Percentiles rank a stretch among this genome's conserved stretches.
These are phyloP conservation scores for Bradypodion ventrale DNA, from an alignment of 2,797 vertebrate species.

Conservation along the genomic window DNA sequence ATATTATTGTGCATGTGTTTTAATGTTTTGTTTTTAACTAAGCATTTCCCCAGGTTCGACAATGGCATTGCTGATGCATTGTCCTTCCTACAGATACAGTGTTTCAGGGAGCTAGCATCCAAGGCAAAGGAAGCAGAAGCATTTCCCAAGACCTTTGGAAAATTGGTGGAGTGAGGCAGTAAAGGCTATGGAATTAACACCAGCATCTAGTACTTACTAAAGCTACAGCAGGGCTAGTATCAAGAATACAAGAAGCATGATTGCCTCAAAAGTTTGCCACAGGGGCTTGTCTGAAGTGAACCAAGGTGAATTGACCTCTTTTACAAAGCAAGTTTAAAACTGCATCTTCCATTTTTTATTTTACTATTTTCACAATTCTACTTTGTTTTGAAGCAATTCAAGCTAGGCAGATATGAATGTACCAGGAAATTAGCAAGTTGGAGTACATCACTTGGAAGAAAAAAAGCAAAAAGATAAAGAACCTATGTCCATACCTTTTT, in stretches of 20 bases:
- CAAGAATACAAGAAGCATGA: not conserved
- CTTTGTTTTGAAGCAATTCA: not conserved
- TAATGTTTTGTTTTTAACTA: too few relatives aligned
- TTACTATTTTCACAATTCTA: not conserved
- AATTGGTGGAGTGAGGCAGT: too few relatives aligned
- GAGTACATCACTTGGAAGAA: not conserved
- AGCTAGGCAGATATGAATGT: not conserved
- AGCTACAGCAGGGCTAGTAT: too few relatives aligned
- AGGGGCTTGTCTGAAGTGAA: not conserved
- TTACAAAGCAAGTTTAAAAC: not conserved
- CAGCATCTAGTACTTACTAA: too few relatives aligned
- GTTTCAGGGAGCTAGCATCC: too few relatives aligned
- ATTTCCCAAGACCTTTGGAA: too few relatives aligned
- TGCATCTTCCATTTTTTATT: not conserved
- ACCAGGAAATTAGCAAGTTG: not conserved
- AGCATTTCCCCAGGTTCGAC: too few relatives aligned
- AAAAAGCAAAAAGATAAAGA: not conserved
- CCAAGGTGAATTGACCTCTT: not conserved
- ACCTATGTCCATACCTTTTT: not conserved
- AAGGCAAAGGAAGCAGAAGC: too few relatives aligned
- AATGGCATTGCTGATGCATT: too few relatives aligned
- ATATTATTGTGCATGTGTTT: too few relatives aligned
- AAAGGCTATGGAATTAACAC: too few relatives aligned
- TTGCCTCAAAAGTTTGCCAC: not conserved
- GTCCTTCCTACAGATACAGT: too few relatives aligned